Percentiles rank a stretch among this genome's conserved stretches.
Evolutionary conservation across 2,113 vertebrate species (phyloP).

Genomic region (Aldabrachelys gigantea): DNA sequence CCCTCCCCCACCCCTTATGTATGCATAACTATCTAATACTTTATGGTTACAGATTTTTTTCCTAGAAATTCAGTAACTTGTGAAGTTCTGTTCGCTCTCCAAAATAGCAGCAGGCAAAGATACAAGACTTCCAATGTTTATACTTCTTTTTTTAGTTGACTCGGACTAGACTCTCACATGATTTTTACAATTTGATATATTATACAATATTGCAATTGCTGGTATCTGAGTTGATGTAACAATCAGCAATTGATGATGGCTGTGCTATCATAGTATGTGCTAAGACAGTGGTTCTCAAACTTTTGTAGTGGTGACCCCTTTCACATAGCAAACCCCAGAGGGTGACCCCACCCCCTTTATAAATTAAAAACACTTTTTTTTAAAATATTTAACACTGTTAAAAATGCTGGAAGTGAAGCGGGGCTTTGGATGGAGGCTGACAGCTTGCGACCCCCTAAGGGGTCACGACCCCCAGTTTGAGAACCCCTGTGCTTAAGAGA

Average conservation of each 20-base stretch:
- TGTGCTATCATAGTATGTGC: not conserved
- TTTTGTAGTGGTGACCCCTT: no score
- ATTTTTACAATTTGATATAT: not conserved
- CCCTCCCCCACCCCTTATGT: not conserved
- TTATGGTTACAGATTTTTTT: not conserved
- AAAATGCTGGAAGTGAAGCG: no score
- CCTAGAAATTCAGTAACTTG: not conserved
- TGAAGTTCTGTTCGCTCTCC: not conserved
- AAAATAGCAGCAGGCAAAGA: not conserved
- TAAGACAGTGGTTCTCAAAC: not conserved
- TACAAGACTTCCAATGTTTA: not conserved
- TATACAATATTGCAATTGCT: not conserved
- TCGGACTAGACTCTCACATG: not conserved
- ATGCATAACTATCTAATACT: not conserved
- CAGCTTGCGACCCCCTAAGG: no score
- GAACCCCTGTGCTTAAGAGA: no score
- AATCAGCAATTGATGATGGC: not conserved
- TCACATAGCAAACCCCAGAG: no score
- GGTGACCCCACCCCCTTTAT: no score
- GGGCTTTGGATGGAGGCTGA: no score
- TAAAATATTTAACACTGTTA: no score
- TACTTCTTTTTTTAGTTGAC: not conserved
- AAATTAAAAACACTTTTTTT: no score
- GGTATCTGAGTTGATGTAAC: not conserved
- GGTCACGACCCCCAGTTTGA: no score